Base-by-base conservation (phyloP, 2,113 vertebrate genomes). In the Phylloscopus whistleri region DNA sequence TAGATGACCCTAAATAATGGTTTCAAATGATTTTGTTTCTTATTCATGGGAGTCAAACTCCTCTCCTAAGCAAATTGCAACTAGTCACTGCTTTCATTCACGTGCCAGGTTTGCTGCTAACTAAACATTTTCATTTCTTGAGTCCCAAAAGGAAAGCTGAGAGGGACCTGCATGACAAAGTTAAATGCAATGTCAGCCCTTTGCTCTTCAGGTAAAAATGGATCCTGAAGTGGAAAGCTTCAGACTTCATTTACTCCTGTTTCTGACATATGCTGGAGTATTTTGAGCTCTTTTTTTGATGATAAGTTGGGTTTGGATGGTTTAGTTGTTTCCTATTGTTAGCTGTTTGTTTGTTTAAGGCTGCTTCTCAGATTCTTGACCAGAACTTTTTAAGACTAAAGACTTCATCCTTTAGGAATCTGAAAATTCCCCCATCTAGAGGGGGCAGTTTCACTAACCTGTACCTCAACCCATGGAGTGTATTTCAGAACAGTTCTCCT, bases 111-210 rank as follows among this genome's bases (percentile, higher is more conserved):
- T 76, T 84, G 43, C 22, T 91, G 53, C 21, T 82, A 63, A 49
- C 10, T 63, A 90, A n/a, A 52, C 2, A 1, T 49, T 85, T 88
- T 56, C 23, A 19, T 56, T 49, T 72, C 64, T 46, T 84, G 83
- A 90, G 55, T 26, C 41, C 13, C 51, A 35, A 30, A 84, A 87
- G 17, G 11, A 31, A 64, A 74, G 26, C 3, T 59, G 62, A 68
- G 28, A 31, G 60, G 30, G 37, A 44, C 48, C 74, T 0, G 0
- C 13, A 3, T 4, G 13, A 33, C 19, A 22, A 56, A 80, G n/a
- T 81, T 77, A 76, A 91, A 53, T 81, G 20, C n/a, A 33, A 3
- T 78, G 33, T 75, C 52, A 81, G 39, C 27, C 52, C 31, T 81
- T 78, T 72, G 37, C 16, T 74, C 20, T 78, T 7, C 35, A 43